Evolutionary conservation across 2,113 vertebrate genomes (phyloP).

Genomic region (Donacobius atricapilla): DNA sequence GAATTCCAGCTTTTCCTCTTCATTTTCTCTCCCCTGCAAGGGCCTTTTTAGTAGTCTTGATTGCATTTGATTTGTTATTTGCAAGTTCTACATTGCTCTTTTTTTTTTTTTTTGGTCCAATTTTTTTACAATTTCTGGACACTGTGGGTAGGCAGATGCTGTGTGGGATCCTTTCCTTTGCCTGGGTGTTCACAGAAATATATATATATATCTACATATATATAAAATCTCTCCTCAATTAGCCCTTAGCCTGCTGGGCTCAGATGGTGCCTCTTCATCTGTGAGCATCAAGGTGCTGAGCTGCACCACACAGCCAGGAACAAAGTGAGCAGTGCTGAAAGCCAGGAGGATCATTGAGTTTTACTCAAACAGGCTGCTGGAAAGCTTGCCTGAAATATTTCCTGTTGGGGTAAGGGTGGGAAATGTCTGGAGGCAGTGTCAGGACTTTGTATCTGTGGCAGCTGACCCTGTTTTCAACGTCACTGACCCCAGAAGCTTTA

Average conservation of each 20-base stretch:
- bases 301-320: background rate
- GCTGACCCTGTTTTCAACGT: background rate
- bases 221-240: background rate
- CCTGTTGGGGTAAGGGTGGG: background rate
- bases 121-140: background rate
- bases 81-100: background rate
- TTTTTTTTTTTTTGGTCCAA: background rate
- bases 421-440: background rate
- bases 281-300: background rate
- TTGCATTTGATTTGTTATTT: background rate
- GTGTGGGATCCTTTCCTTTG: background rate
- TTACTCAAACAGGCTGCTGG: background rate
- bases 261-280: background rate
- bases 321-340: background rate
- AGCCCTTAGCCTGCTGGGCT: background rate
- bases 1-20: background rate
- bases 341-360: background rate
- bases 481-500: background rate
- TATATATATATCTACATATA: rapidly evolving
- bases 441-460: background rate
- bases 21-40: background rate
- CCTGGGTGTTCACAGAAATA: background rate
- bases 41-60: background rate
- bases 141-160: background rate
- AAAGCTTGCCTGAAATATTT: background rate